Base-by-base conservation (phyloP, 2,113 vertebrate genomes). In the Laticauda laticaudata region DNA sequence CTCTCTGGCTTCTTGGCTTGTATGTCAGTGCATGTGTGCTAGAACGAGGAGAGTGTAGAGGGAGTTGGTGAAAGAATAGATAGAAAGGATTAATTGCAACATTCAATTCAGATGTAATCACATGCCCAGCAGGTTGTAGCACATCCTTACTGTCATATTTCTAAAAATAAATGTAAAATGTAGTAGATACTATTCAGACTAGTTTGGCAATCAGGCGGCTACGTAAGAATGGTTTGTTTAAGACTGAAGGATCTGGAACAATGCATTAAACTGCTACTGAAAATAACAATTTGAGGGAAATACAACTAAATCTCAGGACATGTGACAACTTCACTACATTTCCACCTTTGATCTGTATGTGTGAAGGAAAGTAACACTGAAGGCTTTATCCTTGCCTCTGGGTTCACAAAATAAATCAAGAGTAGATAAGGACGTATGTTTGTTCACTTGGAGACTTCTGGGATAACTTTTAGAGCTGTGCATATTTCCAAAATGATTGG, bases 21-120 rank as follows among this genome's bases (percentile, higher is more conserved):
- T 87, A 53, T 48, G 15, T 51, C 10, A 55, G 21, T 43, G 75
- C 29, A 26, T 54, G 24, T 48, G n/a, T 59, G 59, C 18, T 56
- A 24, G 61, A 14, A 87, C 12, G 8, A 81, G 45, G 55, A 43
- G n/a, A 43, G 29, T 14, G 48, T 24, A 34, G 12, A 89, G 12
- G n/a, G 48, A 53, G 91, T 90, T 61, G 94, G 92, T 85, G 94
- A 90, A 91, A 91, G 92, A 91, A 91, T 93, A 92, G 95, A 96
- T 96, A 92, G 92, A 92, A 90, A 94, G 92, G 96, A 96, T 96
- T 96, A 96, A 26, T 91, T 95, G 93, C 24, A 54, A 51, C 96
- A 96, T 96, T 96, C 94, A 96, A 48, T 93, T 96, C 94, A 87
- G 92, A 96, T 96, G 92, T 87, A 90, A 95, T 96, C 96, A 96